Base-by-base conservation (phyloP, 2,113 vertebrate species). In the Condylura cristata region DNA sequence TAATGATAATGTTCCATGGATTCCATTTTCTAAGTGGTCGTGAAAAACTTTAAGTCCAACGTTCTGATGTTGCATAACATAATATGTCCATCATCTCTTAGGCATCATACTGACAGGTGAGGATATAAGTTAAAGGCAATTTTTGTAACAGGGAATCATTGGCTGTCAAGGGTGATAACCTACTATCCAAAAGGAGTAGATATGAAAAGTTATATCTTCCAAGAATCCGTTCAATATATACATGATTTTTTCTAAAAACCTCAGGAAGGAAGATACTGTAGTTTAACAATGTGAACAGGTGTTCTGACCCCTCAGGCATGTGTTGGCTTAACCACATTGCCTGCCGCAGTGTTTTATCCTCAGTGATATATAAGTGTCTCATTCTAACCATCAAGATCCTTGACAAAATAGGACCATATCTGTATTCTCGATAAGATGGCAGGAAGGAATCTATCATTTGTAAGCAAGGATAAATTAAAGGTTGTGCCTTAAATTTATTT, bases 71-170 rank as follows among this genome's bases (percentile, higher is more conserved):
- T 99, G 98, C 0, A 16, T 87, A 32, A 86, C 99, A 0, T 99
- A 99, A 99, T 99, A 44, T 97, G 41, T 0, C 99, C 99, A 0
- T 99, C 99, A 24, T 99, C 99, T n/a, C 99, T 97, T 26, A 99
- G 96, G 8, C 99, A 0, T 99, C 99, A 39, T 99, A 98, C 96
- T 99, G 95, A 39, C 99, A 99, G 2, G 99, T 99, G 32, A 99
- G 68, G 4, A 99, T 4, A n/a, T 98, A 99, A 26, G 99, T 97
- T 41, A 72, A 98, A 28, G 99, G 99, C 82, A 99, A 97, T 0
- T 81, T 83, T 9, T 3, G 95, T 4, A 99, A 97, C 48, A 80
- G 96, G 0, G 97, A 26, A 1, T 99, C 98, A 0, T 96, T 60
- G 34, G 71, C 98, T 96, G 99, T 96, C 92, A 99, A 96, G 0